These are phyloP conservation scores for Paelopatides confundens DNA, from an alignment of 53 echinoderm and acorn worm genomes.

Conservation along the genomic window DNA sequence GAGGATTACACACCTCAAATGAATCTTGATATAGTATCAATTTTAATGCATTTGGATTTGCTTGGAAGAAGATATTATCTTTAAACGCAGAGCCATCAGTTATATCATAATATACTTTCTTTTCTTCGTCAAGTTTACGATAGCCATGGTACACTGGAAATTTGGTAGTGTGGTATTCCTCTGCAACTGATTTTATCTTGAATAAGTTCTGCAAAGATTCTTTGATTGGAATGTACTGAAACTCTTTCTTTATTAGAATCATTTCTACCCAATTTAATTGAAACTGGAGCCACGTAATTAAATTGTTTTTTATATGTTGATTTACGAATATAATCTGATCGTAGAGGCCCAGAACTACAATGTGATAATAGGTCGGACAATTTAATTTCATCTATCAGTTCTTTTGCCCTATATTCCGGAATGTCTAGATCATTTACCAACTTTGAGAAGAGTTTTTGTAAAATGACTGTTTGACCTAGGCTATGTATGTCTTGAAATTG, in stretches of 20 bases:
- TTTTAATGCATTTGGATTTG: conserved; percentile 54
- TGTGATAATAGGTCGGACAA: background rate
- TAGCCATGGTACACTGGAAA: conserved; percentile 16
- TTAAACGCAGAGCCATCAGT: conserved; percentile 47
- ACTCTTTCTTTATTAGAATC: background rate
- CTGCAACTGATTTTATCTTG: background rate
- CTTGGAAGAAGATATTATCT: background rate
- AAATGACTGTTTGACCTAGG: background rate
- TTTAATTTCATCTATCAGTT: conserved; percentile 31
- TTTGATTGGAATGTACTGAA: background rate
- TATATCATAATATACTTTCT: conserved; percentile 34
- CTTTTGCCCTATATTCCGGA: conserved; percentile 41
- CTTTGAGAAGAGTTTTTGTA: conserved; percentile 14
- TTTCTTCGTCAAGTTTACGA: background rate
- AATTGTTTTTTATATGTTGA: background rate
- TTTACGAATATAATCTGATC: conserved; percentile 42
- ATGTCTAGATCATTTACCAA: conserved; percentile 26
- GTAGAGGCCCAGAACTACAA: background rate
- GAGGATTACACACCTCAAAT: conserved; percentile 68
- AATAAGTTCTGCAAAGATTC: background rate
- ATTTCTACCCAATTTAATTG: background rate
- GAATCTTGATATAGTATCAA: conserved; percentile 67
- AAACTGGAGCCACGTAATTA: background rate
- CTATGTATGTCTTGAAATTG: conserved; percentile 18
- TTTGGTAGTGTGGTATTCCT: conserved; percentile 39